A percentile compares a stretch with the other conserved stretches of the same genome.
phyloP scores from a whole-genome alignment of 2,113 vertebrate genomes.

The Grantiella picta region DNA sequence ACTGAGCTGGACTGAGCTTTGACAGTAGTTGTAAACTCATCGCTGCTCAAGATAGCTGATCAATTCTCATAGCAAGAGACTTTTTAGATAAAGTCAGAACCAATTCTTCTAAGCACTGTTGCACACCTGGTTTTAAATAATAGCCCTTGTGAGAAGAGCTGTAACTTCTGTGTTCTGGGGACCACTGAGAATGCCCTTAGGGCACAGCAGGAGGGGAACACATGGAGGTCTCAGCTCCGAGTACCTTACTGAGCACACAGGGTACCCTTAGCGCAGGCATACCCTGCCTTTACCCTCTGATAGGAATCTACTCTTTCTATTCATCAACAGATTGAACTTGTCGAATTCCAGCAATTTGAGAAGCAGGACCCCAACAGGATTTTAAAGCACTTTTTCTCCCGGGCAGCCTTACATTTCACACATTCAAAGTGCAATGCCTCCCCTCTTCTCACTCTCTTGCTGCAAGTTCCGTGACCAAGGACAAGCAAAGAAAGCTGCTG shows the following conservation, averaged over 20 bases:
- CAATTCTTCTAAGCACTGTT: not conserved
- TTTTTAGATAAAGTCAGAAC: not conserved
- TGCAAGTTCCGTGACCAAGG: not conserved
- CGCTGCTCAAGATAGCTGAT: not conserved
- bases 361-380: not conserved
- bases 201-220: not conserved
- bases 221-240: not conserved
- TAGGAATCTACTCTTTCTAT: not conserved
- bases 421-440: fast-evolving
- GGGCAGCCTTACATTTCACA: not conserved
- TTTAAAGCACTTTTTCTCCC: not conserved
- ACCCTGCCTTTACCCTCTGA: not conserved
- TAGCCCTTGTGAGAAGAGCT: not conserved
- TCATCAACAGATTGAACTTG: not conserved
- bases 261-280: not conserved
- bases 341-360: not conserved
- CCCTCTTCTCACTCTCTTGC: not conserved
- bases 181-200: not conserved
- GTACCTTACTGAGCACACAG: not conserved
- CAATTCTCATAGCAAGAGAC: not conserved
- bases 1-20: not conserved
- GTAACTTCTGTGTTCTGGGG: not conserved
- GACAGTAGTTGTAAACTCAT: not conserved
- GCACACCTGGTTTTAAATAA: not conserved
- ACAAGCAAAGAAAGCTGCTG: not conserved